These are phyloP conservation scores for Sycobia sp. DNA, from an alignment of 1,140 invertebrate species.

Conservation along the genomic window DNA sequence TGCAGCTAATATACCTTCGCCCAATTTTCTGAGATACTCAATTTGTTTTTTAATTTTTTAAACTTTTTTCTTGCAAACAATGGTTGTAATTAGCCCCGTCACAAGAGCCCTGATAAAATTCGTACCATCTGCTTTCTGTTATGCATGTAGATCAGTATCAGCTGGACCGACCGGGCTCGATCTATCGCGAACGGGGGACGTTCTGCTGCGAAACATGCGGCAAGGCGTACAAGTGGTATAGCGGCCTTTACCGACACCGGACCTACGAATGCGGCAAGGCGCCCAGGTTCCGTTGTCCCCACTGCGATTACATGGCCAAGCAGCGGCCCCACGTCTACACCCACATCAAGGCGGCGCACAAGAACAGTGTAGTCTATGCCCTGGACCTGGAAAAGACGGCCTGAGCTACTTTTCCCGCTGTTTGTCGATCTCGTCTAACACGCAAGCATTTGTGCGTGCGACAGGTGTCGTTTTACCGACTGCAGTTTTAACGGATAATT, in stretches of 20 bases:
- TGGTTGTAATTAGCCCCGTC: no score
- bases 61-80: no score
- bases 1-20: no score
- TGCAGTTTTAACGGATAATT: no score
- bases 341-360: slow-evolving; percentile 50
- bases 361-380: slow-evolving; percentile 45
- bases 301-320: slow-evolving; percentile 52
- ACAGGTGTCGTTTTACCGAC: no score
- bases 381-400: slow-evolving; percentile 39
- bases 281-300: slow-evolving; percentile 55
- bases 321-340: slow-evolving; percentile 45
- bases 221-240: slow-evolving; percentile 50
- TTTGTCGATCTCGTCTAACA: no score
- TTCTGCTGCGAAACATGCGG: slow-evolving; percentile 30
- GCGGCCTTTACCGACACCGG: slow-evolving; percentile 48
- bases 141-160: slow-evolving; percentile 9
- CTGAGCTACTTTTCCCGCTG: no score
- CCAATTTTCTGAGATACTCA: no score
- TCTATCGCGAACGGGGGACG: slow-evolving; percentile 20
- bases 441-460: no score
- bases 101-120: no score
- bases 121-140: no score
- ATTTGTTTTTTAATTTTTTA: no score
- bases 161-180: slow-evolving; percentile 4
- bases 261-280: slow-evolving; percentile 58